These are phyloP conservation scores for Lochmaea crataegi DNA, from an alignment of 2,888 invertebrate genomes.

Conservation along the genomic window DNA sequence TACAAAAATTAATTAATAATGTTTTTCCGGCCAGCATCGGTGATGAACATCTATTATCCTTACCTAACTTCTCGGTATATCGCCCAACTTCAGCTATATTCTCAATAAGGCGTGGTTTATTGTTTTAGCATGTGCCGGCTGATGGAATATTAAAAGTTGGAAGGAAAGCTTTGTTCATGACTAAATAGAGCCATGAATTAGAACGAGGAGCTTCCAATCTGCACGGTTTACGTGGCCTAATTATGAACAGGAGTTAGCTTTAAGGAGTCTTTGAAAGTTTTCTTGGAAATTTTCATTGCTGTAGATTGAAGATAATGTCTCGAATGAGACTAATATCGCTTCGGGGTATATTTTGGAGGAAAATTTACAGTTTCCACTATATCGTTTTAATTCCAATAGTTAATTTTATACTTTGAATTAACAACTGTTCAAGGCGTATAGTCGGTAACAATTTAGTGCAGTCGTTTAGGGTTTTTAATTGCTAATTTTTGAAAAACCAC, in stretches of 20 bases:
- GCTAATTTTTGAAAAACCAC: no score
- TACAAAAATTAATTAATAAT: constrained; percentile 29
- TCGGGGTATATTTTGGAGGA: constrained; percentile 21
- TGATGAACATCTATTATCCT: constrained; percentile 45
- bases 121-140: constrained; percentile 45
- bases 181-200: constrained; percentile 46
- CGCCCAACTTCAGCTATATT: constrained; percentile 46
- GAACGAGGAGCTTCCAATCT: constrained; percentile 36
- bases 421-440: no score
- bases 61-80: constrained; percentile 41
- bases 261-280: constrained; percentile 33
- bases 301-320: constrained; percentile 32
- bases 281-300: constrained; percentile 34
- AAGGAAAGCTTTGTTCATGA: constrained; percentile 45
- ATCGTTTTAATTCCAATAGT: not conserved
- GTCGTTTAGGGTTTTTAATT: no score
- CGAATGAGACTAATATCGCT: constrained; percentile 28
- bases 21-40: constrained; percentile 22
- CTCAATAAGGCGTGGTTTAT: constrained; percentile 47
- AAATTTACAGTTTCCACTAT: constrained; percentile 19
- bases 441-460: no score
- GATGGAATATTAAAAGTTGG: constrained; percentile 39
- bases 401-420: not conserved
- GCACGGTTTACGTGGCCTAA: constrained; percentile 41
- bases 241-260: constrained; percentile 41